Base-by-base conservation (phyloP, 2,113 vertebrate species). In the Poeciliopsis retropinna region DNA sequence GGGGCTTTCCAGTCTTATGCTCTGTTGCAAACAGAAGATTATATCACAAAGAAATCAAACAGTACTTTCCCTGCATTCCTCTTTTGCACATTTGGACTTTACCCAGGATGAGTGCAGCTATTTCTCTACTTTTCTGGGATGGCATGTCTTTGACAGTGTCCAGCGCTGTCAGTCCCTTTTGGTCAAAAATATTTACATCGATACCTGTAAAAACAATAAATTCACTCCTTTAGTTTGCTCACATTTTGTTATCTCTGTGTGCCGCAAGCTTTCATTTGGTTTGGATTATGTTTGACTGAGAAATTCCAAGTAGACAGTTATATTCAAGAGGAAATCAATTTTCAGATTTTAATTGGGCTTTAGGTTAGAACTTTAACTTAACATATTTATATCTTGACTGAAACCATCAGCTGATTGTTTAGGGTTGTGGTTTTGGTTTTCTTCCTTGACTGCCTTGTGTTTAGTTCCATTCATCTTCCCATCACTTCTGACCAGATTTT, bases 121-220 rank as follows among this genome's bases (percentile, higher is more conserved):
- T 98, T 89, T 97, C 95, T 64, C 96, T 94, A 92, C 97, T 98
- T 90, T 99, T 99, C 92, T 99, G 95, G 34, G 98, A 99, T n/a
- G 97, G 98, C 92, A 99, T 96, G 25, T 98, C 98, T 77, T 94
- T 96, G 79, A 99, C 97, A 13, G 95, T 98, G 91, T 98, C 97
- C 87, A 98, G 94, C 47, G 98, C 97, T 0, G 96, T 96, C 89
- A 97, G 92, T 64, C 97, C 96, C 85, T 95, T 96, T 87, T 93
- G 93, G 82, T 99, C 97, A 14, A 95, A 91, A 44, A 99, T 98
- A 91, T 95, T 97, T 81, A 97, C 97, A 54, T 98, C 94, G 30
- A 98, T 96, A 83, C 96, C 98, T 99, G 86, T 67, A 7, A 61
- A 83, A 47, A 11, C 0, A 76, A 84, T 57, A 22, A 28, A 7